phyloP scores from a whole-genome alignment of 2,888 invertebrate species.

The Drosophila quinaria region DNA sequence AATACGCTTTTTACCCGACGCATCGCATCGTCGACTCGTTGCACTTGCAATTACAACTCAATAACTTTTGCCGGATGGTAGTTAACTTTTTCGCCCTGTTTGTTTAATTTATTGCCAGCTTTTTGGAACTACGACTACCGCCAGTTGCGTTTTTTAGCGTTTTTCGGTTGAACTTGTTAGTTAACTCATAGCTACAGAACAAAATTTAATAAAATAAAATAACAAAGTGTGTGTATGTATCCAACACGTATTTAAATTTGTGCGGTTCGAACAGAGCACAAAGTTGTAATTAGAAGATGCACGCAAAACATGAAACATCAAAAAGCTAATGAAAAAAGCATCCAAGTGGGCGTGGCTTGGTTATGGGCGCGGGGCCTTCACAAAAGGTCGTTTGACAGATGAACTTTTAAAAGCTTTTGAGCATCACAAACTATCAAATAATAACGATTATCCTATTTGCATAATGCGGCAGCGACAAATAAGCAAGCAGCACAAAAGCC shows the following conservation, averaged over 20 bases:
- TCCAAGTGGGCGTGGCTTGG: not conserved
- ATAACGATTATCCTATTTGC: slow-evolving; percentile 80
- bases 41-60: slow-evolving; percentile 78
- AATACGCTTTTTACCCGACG: slow-evolving; percentile 44
- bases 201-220: not conserved
- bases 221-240: not conserved
- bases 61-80: slow-evolving; percentile 69
- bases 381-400: slow-evolving; percentile 44
- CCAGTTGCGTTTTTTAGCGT: slow-evolving; percentile 28
- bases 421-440: slow-evolving; percentile 82
- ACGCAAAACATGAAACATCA: not conserved
- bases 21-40: slow-evolving; percentile 52
- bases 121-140: slow-evolving; percentile 37
- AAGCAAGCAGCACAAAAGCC: slow-evolving; percentile 62
- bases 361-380: not conserved
- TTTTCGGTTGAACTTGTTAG: slow-evolving; percentile 52
- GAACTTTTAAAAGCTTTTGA: slow-evolving; percentile 71
- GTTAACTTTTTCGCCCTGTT: slow-evolving; percentile 66
- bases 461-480: slow-evolving; percentile 78
- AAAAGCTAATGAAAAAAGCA: not conserved
- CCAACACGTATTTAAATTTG: slow-evolving; percentile 38
- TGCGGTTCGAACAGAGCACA: slow-evolving; percentile 37
- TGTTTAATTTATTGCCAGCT: slow-evolving; percentile 54
- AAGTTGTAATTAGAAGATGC: slow-evolving; percentile 62
- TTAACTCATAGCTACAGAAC: slow-evolving; percentile 18